phyloP scores from a whole-genome alignment of 2,113 vertebrate genomes.

The Cephalopholis sonnerati region DNA sequence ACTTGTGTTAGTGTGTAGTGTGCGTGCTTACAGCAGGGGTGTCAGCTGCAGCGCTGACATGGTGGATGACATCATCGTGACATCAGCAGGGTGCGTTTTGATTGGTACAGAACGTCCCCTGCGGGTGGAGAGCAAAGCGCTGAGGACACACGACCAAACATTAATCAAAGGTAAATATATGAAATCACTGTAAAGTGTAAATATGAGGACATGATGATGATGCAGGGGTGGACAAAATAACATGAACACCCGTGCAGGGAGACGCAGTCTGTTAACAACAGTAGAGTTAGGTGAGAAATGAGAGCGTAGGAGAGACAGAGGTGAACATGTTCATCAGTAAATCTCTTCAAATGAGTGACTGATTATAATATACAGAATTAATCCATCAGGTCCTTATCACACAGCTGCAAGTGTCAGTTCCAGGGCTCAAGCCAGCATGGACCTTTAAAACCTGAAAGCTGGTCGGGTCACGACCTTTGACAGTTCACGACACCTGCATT shows the following conservation, averaged over 20 bases:
- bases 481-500: too few relatives aligned
- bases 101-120: neutral
- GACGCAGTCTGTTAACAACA: neutral
- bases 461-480: too few relatives aligned
- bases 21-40: neutral
- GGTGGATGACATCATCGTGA: slow-evolving; percentile 2
- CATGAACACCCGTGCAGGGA: neutral
- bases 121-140: neutral
- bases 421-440: too few relatives aligned
- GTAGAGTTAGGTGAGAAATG: too few relatives aligned
- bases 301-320: too few relatives aligned
- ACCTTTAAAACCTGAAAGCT: too few relatives aligned
- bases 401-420: too few relatives aligned
- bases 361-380: too few relatives aligned
- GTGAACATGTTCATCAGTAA: too few relatives aligned
- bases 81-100: neutral
- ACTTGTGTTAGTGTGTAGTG: neutral
- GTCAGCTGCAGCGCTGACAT: too few relatives aligned
- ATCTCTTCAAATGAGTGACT: too few relatives aligned
- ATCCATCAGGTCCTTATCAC: too few relatives aligned
- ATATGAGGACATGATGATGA: neutral
- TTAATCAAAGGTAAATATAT: neutral
- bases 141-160: neutral
- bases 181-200: neutral
- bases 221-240: neutral